Evolutionary conservation across 1,140 invertebrate genomes (phyloP).

Genomic region (Fopius arisanus): DNA sequence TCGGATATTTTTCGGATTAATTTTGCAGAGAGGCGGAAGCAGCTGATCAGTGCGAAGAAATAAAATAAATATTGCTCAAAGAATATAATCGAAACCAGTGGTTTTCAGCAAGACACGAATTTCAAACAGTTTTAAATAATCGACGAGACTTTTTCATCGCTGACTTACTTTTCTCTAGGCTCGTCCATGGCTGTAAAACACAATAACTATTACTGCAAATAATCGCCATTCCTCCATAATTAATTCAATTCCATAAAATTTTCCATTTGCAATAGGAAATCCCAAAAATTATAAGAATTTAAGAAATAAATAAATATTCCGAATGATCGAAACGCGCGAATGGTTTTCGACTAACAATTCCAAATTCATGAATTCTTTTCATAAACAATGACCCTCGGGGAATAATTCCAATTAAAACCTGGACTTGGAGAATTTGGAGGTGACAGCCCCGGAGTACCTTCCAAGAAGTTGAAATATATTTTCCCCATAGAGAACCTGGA

Average conservation of each 20-base stretch:
- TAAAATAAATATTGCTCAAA: neutral
- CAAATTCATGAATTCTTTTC: too few relatives aligned
- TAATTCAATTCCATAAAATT: too few relatives aligned
- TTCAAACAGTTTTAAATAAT: slow-evolving; percentile 24
- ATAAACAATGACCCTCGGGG: too few relatives aligned
- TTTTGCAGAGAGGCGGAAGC: neutral
- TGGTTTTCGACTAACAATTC: neutral
- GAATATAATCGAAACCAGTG: slow-evolving; percentile 18
- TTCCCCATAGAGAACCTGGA: too few relatives aligned
- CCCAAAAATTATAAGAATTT: neutral
- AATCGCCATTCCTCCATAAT: neutral
- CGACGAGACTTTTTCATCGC: slow-evolving; percentile 34
- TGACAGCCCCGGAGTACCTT: too few relatives aligned
- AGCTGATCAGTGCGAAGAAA: neutral
- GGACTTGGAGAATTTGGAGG: too few relatives aligned
- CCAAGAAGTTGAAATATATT: too few relatives aligned
- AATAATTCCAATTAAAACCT: too few relatives aligned
- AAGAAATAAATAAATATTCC: neutral
- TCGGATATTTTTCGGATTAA: neutral
- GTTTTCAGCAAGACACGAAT: slow-evolving; percentile 6
- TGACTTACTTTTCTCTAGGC: slow-evolving; percentile 83
- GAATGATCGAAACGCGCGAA: neutral
- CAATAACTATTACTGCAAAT: slow-evolving; percentile 40
- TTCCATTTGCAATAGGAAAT: neutral
- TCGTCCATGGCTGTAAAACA: slow-evolving; percentile 81